Evolutionary conservation across 2,888 invertebrate species (phyloP), one percentile per base, ranked within the genome.

Genomic region (Nasonovia ribisnigri): DNA sequence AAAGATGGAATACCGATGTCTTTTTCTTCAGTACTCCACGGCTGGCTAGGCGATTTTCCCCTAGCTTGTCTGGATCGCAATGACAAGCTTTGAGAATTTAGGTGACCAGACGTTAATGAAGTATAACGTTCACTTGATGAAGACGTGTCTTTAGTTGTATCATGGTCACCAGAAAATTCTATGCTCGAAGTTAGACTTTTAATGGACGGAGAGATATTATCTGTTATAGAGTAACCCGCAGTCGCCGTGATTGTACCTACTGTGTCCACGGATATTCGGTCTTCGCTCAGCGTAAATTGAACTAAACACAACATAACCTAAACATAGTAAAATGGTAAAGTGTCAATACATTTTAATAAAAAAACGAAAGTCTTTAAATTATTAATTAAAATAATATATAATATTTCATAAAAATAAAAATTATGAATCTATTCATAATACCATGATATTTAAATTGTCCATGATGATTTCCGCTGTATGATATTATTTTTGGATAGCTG

Each of bases 211-310:
- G 93, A 86, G 6, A 87, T 90, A 42, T 51, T 86, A 42, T 93
- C 93, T 48, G 90, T 1, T 87, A 93, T 87, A 29, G 90, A 93
- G n/a, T 93, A 93, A 60, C 93, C 93, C 0, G 93, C 93, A 16
- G 93, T 93, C 5, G 93, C 93, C 3, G 93, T 93, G 20, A 93
- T 86, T n/a, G 93, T 48, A 48, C 93, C 93, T 4, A 93, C 93
- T 1, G 93, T 93, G 43, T 90, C 86, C 42, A 93, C 93, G 26
- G 93, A 93, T 86, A 93, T 93, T 16, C 93, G 86, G 36, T 93
- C 90, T 93, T 93, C 93, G 86, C 43, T 36, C 67, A 60, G n/a
- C 0, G 67, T 46, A 20, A 90, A 43, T 51, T 51, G 90, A 42
- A 90, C 67, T 6, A 93, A 87, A 24, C 84, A 86, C 26, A 93